Conservation (phyloP, 1,140 invertebrate species). For the Eueides isabella region DNA sequence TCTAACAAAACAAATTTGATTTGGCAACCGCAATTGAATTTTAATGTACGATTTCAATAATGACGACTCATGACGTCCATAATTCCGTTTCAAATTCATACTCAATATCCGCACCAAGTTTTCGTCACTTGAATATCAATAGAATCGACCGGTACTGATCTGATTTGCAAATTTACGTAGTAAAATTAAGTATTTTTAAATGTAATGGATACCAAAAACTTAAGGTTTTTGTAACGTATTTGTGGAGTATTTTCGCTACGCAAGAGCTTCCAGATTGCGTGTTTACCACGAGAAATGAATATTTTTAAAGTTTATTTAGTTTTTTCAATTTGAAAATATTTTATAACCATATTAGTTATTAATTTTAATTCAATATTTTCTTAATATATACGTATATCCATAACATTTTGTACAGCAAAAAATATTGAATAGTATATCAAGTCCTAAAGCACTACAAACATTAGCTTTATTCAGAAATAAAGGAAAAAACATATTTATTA, state of each 20-base stretch:
- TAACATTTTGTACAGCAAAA: too few relatives aligned
- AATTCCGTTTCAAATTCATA: conserved; percentile 21
- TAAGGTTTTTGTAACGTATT: too few relatives aligned
- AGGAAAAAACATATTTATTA: too few relatives aligned
- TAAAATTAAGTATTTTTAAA: neutral
- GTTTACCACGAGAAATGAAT: too few relatives aligned
- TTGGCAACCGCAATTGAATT: neutral
- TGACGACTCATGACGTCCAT: conserved; percentile 17
- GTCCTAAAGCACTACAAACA: neutral
- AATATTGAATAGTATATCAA: neutral
- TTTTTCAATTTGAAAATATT: too few relatives aligned
- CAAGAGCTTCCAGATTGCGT: too few relatives aligned
- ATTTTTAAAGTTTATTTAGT: too few relatives aligned
- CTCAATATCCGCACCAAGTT: conserved; percentile 20
- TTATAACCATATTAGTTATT: too few relatives aligned
- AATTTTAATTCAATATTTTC: too few relatives aligned
- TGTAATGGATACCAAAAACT: too few relatives aligned
- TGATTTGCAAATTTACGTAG: neutral
- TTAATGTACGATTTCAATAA: conserved; percentile 15
- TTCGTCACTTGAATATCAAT: conserved; percentile 21
- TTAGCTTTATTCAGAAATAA: neutral
- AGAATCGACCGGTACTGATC: conserved; percentile 9
- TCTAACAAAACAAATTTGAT: conserved; percentile 8
- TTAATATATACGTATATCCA: too few relatives aligned
- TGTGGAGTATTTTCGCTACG: too few relatives aligned